Percentiles rank a stretch among this genome's conserved stretches.
Evolutionary conservation across 2,113 vertebrate species (phyloP).

Genomic region (Syngnathus floridae): DNA sequence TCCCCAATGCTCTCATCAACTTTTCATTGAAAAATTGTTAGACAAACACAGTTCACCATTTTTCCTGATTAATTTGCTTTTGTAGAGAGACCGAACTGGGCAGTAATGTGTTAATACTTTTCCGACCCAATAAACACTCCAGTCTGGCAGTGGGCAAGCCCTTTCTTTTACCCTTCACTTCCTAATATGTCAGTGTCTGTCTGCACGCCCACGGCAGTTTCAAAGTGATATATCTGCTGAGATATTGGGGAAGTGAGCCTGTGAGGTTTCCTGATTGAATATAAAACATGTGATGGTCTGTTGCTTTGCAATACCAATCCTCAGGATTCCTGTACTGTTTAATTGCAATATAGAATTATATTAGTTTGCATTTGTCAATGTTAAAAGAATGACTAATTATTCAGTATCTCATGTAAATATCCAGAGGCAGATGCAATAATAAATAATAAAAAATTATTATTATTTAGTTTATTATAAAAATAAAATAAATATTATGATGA

Average conservation of each 20-base stretch:
- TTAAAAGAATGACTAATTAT: not conserved
- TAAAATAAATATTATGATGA: too few relatives aligned
- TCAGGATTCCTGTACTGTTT: not conserved
- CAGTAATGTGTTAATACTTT: slow-evolving; percentile 41
- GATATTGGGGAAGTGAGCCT: not conserved
- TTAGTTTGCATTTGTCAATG: not conserved
- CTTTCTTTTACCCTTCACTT: not conserved
- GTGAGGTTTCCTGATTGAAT: not conserved
- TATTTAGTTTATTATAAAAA: too few relatives aligned
- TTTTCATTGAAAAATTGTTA: not conserved
- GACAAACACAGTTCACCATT: too few relatives aligned
- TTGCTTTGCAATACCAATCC: not conserved
- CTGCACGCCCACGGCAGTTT: not conserved
- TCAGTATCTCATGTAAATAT: not conserved
- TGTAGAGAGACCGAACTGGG: slow-evolving; percentile 32
- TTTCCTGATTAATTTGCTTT: too few relatives aligned
- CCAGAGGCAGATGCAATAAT: too few relatives aligned
- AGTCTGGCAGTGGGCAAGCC: slow-evolving; percentile 5
- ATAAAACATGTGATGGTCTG: not conserved
- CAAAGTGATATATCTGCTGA: slow-evolving; percentile 1
- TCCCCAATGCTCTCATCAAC: not conserved
- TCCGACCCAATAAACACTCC: slow-evolving; percentile 48
- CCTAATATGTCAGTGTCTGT: not conserved
- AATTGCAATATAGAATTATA: not conserved
- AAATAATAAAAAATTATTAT: too few relatives aligned